Base-by-base conservation (phyloP, 2,888 invertebrate species). In the Siphlonurus alternatus region DNA sequence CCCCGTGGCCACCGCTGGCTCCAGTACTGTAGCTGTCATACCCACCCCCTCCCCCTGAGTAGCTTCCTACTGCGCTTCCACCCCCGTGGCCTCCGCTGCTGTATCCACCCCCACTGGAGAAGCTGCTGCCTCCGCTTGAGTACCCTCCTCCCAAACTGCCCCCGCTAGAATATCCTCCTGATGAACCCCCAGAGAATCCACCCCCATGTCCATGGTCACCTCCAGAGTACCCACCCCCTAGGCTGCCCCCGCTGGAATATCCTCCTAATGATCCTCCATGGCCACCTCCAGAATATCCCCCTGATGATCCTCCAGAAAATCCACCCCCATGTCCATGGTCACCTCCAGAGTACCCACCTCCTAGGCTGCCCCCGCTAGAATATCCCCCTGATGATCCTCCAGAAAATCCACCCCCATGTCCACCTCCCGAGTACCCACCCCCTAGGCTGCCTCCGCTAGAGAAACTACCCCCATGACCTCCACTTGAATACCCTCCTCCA, bases 1-100 rank as follows among this genome's bases (percentile, higher is more conserved):
- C 70, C 0, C 72, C 71, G 53, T 71, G 69, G 1, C 71, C 70
- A 22, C 72, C 71, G 64, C n/a, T n/a, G 10, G 10, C 53, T 51
- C 53, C 53, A n/a, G 10, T 51, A n/a, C 53, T 51, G 53, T 51
- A 51, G 10, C 53, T n/a, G 10, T n/a, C 53, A n/a, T n/a, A n/a
- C n/a, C n/a, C n/a, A n/a, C n/a, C n/a, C n/a, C n/a, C n/a, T 10
- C 53, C 53, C n/a, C 53, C 53, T 10, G 53, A 51, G 56, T 56
- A 56, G 56, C 56, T 56, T 7, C 56, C n/a, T n/a, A 3, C 56
- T 20, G 7, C n/a, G 56, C 22, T 56, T 10, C n/a, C 7, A n/a
- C 20, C 5, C 5, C 56, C 56, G n/a, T n/a, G 7, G 5, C 56
- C 56, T n/a, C 56, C 56, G 22, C 56, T 22, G 56, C n/a, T n/a